Evolutionary conservation across 1,140 invertebrate genomes (phyloP).

Genomic region (Drosophila leontia): DNA sequence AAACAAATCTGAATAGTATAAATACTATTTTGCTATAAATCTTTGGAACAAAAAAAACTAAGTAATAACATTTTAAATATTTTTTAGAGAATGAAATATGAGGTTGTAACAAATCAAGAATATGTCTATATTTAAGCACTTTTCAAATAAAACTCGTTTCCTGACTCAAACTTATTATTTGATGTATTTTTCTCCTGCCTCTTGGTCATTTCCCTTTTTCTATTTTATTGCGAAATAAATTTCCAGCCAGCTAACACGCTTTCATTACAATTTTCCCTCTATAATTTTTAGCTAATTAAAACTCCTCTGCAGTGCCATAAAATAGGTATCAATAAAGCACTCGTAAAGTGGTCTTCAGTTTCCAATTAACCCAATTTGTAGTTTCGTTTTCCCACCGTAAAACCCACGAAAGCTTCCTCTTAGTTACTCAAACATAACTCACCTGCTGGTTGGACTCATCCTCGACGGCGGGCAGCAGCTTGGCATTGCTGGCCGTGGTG

Average conservation of each 20-base stretch:
- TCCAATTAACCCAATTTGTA: conserved; percentile 3
- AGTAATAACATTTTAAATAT: background rate
- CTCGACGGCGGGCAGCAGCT: conserved; percentile 66
- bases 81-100: background rate
- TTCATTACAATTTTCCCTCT: conserved; percentile 3
- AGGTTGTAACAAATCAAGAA: too few relatives aligned
- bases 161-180: background rate
- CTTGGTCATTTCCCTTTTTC: background rate
- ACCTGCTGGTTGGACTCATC: conserved; percentile 83
- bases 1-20: background rate
- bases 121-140: background rate
- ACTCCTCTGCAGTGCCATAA: conserved; percentile 1
- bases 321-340: conserved; percentile 15
- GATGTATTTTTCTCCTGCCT: background rate
- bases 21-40: background rate
- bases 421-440: conserved; percentile 25
- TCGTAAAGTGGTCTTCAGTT: conserved; percentile 7
- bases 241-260: conserved; percentile 4
- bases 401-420: conserved; percentile 4
- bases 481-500: conserved; percentile 80
- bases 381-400: conserved; percentile 22
- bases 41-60: background rate
- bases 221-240: conserved; percentile 6
- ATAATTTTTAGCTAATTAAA: conserved; percentile 8
- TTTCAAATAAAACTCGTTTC: too few relatives aligned